phyloP scores from a whole-genome alignment of 2,113 vertebrate species.

The Alexandromys fortis region DNA sequence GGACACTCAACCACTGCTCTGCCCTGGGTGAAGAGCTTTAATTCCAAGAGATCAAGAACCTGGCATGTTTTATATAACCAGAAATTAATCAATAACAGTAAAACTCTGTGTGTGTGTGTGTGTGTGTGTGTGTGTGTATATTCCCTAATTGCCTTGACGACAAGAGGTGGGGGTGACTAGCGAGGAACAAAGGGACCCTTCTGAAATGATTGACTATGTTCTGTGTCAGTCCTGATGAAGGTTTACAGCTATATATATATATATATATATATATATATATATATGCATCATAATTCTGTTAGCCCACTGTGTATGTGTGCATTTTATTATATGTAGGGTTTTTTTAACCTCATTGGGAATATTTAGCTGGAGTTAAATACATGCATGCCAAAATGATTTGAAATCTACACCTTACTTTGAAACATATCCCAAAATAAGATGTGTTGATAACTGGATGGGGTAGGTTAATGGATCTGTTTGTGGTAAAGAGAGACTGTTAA shows the following conservation, averaged over 20 bases:
- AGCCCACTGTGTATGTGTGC: neutral
- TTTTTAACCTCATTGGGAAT: slow-evolving; percentile 9
- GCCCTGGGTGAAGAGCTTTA: neutral
- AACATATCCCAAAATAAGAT: slow-evolving; percentile 17
- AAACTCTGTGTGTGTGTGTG: too few relatives aligned
- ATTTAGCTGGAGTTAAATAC: slow-evolving; percentile 39
- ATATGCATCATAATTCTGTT: slow-evolving; percentile 34
- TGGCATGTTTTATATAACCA: too few relatives aligned
- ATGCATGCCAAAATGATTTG: neutral
- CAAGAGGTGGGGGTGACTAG: neutral
- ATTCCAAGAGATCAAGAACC: neutral
- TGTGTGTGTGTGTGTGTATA: neutral
- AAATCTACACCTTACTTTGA: neutral
- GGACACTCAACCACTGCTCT: neutral
- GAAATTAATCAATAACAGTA: too few relatives aligned
- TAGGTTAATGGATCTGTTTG: neutral
- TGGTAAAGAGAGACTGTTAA: slow-evolving; percentile 15
- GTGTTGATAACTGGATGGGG: neutral
- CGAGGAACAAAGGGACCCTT: neutral
- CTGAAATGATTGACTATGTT: neutral
- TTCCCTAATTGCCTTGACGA: neutral
- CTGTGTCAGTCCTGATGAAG: neutral
- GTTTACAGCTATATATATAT: slow-evolving; percentile 10
- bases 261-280: slow-evolving; percentile 24
- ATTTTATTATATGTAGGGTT: neutral